Percentiles rank a stretch among this genome's conserved stretches.
These are phyloP conservation scores for Escarpia spicata DNA, from an alignment of 2,888 invertebrate genomes.

Conservation along the genomic window DNA sequence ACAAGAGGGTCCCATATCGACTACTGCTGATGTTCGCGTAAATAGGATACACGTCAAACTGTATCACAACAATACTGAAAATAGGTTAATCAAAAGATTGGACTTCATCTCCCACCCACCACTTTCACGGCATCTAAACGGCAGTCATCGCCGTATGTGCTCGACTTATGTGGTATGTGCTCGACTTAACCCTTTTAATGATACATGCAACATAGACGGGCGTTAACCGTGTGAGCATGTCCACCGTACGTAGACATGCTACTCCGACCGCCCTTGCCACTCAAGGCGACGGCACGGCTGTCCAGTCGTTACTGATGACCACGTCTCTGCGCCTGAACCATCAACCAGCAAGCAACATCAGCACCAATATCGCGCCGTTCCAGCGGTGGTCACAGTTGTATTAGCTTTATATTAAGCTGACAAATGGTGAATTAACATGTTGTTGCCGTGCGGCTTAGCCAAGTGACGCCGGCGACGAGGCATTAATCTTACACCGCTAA, in stretches of 20 bases:
- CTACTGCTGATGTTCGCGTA: not conserved
- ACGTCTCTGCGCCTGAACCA: not conserved
- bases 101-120: not conserved
- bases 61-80: not conserved
- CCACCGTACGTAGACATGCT: not conserved
- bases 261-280: not conserved
- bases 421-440: slow-evolving; percentile 1
- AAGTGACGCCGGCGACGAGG: slow-evolving; percentile 10
- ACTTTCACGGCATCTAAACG: not conserved
- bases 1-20: not conserved
- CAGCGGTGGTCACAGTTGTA: not conserved
- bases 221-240: not conserved
- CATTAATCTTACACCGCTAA: not conserved
- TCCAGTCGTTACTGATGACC: too few species aligned
- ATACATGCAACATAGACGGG: not conserved
- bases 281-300: not conserved
- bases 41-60: not conserved
- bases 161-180: not conserved
- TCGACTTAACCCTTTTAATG: not conserved
- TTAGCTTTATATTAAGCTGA: not conserved
- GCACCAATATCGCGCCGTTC: not conserved
- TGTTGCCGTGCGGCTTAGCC: slow-evolving; percentile 4
- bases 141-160: not conserved
- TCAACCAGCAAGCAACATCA: not conserved
- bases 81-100: not conserved